These are phyloP conservation scores for Eclectus roratus DNA, from an alignment of 2,113 vertebrate genomes.

Conservation along the genomic window DNA sequence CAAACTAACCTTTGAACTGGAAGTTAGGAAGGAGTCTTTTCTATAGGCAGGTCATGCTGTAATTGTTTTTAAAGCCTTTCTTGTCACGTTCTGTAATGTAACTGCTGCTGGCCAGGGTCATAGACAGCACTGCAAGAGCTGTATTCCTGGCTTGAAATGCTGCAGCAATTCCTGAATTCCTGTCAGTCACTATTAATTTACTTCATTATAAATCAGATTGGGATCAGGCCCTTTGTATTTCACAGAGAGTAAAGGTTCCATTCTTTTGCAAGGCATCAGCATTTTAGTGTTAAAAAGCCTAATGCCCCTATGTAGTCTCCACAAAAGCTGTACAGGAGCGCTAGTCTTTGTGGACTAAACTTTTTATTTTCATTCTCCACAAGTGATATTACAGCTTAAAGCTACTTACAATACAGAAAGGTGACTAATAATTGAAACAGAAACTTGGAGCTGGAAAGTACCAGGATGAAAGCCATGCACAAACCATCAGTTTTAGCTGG, in stretches of 20 bases:
- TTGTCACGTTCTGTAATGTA: background rate
- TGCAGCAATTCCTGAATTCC: background rate
- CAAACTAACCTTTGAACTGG: background rate
- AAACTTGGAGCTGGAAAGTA: background rate
- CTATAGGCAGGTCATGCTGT: background rate
- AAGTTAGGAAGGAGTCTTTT: background rate
- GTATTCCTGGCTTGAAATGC: background rate
- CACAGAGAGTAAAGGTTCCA: background rate
- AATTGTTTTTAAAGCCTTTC: background rate
- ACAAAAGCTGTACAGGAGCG: background rate
- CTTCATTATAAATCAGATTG: background rate
- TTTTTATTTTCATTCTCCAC: background rate
- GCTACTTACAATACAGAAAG: background rate
- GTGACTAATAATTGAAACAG: conserved; percentile 1
- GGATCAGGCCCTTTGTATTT: background rate
- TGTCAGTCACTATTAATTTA: background rate
- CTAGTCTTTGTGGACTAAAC: background rate
- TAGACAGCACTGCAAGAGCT: background rate
- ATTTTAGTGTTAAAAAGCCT: background rate
- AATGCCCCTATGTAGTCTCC: background rate
- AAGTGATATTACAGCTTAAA: background rate
- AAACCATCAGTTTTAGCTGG: background rate
- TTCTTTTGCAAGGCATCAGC: background rate
- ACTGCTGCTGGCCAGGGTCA: background rate
- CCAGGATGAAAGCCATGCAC: background rate